Percentiles rank a stretch among this genome's conserved stretches.
Conservation (phyloP, 2,113 vertebrate genomes). For the Pseudorectes ferrugineus region DNA sequence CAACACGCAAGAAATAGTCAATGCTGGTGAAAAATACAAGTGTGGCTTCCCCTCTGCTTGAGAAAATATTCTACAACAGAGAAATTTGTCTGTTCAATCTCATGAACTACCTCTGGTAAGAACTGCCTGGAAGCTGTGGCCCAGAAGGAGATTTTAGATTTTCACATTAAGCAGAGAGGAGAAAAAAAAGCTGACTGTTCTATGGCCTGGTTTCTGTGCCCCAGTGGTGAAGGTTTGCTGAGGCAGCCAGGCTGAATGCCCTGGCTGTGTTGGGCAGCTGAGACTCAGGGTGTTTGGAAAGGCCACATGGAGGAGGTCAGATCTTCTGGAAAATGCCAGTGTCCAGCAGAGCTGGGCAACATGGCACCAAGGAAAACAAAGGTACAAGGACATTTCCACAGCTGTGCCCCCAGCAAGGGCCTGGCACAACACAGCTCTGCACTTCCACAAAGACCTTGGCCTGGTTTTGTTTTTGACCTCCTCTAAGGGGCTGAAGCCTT, state of each 20-base stretch:
- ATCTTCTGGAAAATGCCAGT: not conserved
- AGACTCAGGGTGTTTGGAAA: not conserved
- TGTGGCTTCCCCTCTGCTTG: not conserved
- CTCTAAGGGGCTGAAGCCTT: not conserved
- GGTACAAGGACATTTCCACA: not conserved
- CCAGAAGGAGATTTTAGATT: not conserved
- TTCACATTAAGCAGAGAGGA: not conserved
- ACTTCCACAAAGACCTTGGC: not conserved
- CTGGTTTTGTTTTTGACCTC: not conserved
- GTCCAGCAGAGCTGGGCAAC: not conserved
- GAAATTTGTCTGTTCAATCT: not conserved
- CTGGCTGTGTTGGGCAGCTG: not conserved
- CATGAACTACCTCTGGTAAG: not conserved
- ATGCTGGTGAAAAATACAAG: not conserved
- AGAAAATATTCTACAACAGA: not conserved
- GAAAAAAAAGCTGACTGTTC: not conserved
- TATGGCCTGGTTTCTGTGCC: not conserved
- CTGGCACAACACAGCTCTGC: not conserved
- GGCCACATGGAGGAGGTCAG: not conserved
- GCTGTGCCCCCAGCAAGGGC: not conserved
- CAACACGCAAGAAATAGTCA: not conserved
- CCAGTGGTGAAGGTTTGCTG: not conserved
- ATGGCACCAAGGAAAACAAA: not conserved
- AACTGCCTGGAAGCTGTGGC: not conserved
- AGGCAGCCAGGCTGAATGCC: not conserved